phyloP scores from a whole-genome alignment of 2,797 vertebrate species.

The Nannoperca australis region DNA sequence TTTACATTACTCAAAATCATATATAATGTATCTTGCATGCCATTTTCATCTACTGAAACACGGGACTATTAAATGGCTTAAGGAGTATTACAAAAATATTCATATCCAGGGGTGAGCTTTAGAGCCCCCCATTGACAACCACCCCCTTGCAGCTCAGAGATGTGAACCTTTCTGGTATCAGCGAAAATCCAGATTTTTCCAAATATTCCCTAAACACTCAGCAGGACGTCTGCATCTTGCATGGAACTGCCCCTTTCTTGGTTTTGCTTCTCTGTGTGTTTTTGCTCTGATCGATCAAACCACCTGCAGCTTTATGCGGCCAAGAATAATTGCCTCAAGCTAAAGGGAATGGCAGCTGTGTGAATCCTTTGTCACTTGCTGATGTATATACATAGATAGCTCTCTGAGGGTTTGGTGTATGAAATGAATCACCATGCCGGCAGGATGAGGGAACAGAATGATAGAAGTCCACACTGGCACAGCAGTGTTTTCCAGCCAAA shows the following conservation, averaged over 20 bases:
- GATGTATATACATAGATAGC: conserved; percentile 52
- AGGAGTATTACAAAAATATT: conserved; percentile 31
- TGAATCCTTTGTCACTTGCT: conserved; percentile 47
- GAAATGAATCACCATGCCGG: conserved; percentile 40
- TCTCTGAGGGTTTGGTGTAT: conserved; percentile 41
- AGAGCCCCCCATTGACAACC: background rate
- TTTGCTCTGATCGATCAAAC: conserved; percentile 39
- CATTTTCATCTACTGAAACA: conserved; percentile 18
- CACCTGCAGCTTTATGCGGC: conserved; percentile 35
- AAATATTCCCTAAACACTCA: conserved; percentile 23
- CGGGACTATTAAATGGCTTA: conserved; percentile 26
- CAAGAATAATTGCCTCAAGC: conserved; percentile 32
- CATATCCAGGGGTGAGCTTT: conserved; percentile 25
- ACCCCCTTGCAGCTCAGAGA: conserved; percentile 15
- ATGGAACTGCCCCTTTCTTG: conserved; percentile 16
- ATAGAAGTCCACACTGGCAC: conserved; percentile 27
- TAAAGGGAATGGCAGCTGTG: conserved; percentile 28
- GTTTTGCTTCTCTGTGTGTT: conserved; percentile 20
- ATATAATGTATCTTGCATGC: background rate
- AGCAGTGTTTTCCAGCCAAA: conserved; percentile 30
- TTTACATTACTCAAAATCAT: conserved; percentile 16
- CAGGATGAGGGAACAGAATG: conserved; percentile 39
- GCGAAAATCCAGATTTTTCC: conserved; percentile 21
- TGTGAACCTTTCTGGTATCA: conserved; percentile 30
- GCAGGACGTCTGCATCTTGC: conserved; percentile 10